These are phyloP conservation scores for Epinephelus cyanopodus DNA, from an alignment of 2,113 vertebrate genomes.

Conservation along the genomic window DNA sequence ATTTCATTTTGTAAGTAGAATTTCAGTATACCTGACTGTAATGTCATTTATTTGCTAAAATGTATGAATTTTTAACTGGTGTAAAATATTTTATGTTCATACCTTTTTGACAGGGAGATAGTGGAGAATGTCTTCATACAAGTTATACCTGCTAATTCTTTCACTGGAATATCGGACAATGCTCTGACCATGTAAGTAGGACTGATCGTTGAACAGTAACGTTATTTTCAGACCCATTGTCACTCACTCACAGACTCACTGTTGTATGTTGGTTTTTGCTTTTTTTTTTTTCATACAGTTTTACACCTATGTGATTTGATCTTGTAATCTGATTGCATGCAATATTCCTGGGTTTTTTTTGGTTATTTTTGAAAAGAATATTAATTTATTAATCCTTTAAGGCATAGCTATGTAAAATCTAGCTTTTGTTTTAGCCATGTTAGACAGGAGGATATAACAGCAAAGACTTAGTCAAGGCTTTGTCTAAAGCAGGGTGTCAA, in stretches of 20 bases:
- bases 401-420: too few species aligned
- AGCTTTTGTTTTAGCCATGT: too few species aligned
- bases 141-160: conserved; percentile 89
- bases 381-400: too few species aligned
- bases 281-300: neutral
- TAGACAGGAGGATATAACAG: too few species aligned
- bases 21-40: neutral
- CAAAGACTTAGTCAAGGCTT: too few species aligned
- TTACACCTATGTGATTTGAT: neutral
- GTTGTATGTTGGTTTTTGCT: neutral
- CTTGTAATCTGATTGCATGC: neutral
- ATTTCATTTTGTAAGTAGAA: conserved; percentile 90
- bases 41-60: neutral
- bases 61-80: neutral
- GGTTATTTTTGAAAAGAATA: too few species aligned
- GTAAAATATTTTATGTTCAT: neutral
- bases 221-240: neutral
- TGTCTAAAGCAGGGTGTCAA: too few species aligned
- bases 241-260: neutral
- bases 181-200: conserved; percentile 89
- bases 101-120: conserved; percentile 86
- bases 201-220: neutral
- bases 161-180: conserved; percentile 89
- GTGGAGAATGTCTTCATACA: conserved; percentile 90
- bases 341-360: too few species aligned